phyloP scores from a whole-genome alignment of 2,113 vertebrate genomes.

The Ciconia stormi region DNA sequence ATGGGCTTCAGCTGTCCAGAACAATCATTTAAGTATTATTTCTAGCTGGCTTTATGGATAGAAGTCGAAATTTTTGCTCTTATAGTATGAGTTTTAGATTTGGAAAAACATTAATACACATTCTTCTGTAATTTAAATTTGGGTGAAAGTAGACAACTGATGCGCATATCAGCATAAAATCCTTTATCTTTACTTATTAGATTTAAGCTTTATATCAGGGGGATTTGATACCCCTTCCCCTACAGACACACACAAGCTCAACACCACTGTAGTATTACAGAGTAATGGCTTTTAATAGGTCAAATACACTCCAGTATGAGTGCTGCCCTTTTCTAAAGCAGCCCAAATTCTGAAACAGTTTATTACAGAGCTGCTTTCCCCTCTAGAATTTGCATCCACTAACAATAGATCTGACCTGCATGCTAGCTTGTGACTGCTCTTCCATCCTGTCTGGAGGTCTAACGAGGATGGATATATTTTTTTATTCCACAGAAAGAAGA shows the following conservation, averaged over 20 bases:
- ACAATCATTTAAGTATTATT: background rate
- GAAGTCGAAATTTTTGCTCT: background rate
- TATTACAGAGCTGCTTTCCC: background rate
- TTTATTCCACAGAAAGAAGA: background rate
- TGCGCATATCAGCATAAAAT: background rate
- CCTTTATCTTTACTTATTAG: background rate
- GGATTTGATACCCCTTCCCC: background rate
- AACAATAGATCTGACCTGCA: background rate
- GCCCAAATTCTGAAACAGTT: background rate
- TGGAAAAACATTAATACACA: background rate
- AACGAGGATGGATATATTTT: background rate
- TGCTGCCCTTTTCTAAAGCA: background rate
- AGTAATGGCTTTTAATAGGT: background rate
- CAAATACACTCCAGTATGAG: background rate
- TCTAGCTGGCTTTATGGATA: background rate
- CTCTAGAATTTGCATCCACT: background rate
- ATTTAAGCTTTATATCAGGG: background rate
- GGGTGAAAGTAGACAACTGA: background rate
- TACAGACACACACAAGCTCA: background rate
- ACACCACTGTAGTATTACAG: background rate
- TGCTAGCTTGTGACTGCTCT: background rate
- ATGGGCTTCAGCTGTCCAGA: background rate
- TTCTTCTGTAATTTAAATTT: background rate
- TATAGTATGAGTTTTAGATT: background rate
- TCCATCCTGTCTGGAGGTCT: background rate